A percentile compares a stretch with the other conserved stretches of the same genome.
phyloP scores from a whole-genome alignment of 2,888 invertebrate genomes.

The Plusia festucae region DNA sequence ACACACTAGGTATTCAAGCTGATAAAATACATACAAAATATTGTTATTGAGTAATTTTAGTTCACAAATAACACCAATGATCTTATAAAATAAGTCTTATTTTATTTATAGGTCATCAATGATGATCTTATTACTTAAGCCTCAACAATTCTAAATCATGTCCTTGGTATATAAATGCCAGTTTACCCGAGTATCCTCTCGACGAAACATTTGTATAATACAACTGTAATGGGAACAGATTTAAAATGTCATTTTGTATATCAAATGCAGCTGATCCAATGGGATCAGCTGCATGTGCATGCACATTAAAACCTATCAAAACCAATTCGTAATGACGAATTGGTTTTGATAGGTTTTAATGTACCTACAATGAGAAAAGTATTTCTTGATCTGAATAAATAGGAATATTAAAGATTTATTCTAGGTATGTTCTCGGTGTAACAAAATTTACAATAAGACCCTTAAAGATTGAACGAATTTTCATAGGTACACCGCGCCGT shows the following conservation, averaged over 20 bases:
- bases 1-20: no score
- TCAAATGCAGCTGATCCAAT: constrained; percentile 40
- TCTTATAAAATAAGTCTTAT: no score
- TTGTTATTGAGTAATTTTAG: neutral
- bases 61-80: no score
- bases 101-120: constrained; percentile 20
- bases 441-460: no score
- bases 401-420: constrained; percentile 24
- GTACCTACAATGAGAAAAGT: constrained; percentile 22
- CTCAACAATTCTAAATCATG: constrained; percentile 22
- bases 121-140: constrained; percentile 17
- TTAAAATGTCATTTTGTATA: constrained; percentile 44
- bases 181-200: constrained; percentile 28
- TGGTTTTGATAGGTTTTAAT: constrained; percentile 39
- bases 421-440: no score
- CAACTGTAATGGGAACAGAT: constrained; percentile 25
- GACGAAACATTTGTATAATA: constrained; percentile 23
- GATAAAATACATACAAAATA: neutral
- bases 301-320: no score
- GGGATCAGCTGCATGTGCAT: no score
- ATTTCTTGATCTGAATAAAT: constrained; percentile 18
- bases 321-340: no score
- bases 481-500: no score
- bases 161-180: constrained; percentile 47
- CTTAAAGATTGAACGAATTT: no score